Conservation (phyloP, 2,888 invertebrate species). For the Ectemnius cavifrons region DNA sequence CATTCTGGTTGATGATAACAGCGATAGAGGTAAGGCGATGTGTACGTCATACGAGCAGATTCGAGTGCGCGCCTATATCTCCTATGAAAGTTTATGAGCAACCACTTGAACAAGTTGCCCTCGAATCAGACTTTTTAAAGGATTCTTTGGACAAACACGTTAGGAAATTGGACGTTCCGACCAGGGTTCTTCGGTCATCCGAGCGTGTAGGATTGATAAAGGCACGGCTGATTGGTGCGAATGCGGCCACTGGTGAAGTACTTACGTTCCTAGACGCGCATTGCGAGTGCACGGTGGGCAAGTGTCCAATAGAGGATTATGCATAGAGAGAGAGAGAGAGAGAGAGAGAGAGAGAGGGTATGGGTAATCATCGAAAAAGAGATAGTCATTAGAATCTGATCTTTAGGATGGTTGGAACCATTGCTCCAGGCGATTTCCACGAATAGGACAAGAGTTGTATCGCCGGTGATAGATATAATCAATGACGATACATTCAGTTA, state of each 20-base stretch:
- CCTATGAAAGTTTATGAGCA: not conserved
- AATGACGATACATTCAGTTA: slow-evolving; percentile 98
- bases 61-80: not conserved
- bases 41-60: not conserved
- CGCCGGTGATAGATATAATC: slow-evolving; percentile 95
- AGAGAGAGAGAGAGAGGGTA: too few species aligned
- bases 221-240: slow-evolving; percentile 89
- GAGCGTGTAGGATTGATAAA: slow-evolving; percentile 88
- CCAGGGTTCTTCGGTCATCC: slow-evolving; percentile 83
- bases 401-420: slow-evolving; percentile 87
- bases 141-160: slow-evolving; percentile 85
- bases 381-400: too few species aligned
- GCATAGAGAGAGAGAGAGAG: too few species aligned
- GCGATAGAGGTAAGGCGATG: slow-evolving; percentile 84
- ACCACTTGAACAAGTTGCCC: not conserved
- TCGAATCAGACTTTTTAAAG: slow-evolving; percentile 81
- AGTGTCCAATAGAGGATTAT: slow-evolving; percentile 76
- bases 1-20: slow-evolving; percentile 93
- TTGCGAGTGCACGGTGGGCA: slow-evolving; percentile 91
- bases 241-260: slow-evolving; percentile 85
- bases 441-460: slow-evolving; percentile 84
- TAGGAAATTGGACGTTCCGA: slow-evolving; percentile 81
- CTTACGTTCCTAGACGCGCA: slow-evolving; percentile 96
- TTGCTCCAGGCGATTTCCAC: slow-evolving; percentile 83
- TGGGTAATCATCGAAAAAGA: too few species aligned